phyloP scores from a whole-genome alignment of 2,888 invertebrate genomes.

The Xanthorhoe spadicearia region DNA sequence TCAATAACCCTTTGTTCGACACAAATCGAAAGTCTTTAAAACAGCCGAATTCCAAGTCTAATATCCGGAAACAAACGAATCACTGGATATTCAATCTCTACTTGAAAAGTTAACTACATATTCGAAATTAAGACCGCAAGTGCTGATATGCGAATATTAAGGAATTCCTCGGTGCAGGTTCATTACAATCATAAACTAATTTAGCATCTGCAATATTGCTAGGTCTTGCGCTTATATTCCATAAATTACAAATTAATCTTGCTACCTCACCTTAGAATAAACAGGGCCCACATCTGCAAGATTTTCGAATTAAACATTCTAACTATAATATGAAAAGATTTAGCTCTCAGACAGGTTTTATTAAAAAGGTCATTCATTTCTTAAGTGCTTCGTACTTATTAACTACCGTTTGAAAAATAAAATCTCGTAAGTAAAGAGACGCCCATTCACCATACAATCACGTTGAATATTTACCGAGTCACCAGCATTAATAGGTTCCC shows the following conservation, averaged over 20 bases:
- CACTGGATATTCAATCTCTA: neutral
- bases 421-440: slow-evolving; percentile 1
- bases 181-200: slow-evolving; percentile 25
- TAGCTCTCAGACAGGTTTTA: too few relatives aligned
- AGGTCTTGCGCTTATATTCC: neutral
- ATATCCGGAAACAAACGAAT: slow-evolving; percentile 23
- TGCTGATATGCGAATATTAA: slow-evolving; percentile 7
- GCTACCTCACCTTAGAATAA: neutral
- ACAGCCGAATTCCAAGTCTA: slow-evolving; percentile 15
- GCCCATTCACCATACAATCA: slow-evolving; percentile 30
- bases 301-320: neutral
- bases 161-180: slow-evolving; percentile 25
- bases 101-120: neutral
- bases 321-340: too few relatives aligned
- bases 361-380: neutral
- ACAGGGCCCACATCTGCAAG: neutral
- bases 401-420: slow-evolving; percentile 1
- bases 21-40: slow-evolving; percentile 33
- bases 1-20: slow-evolving; percentile 44
- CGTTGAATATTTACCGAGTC: slow-evolving; percentile 41
- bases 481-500: slow-evolving; percentile 41
- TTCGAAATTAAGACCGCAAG: slow-evolving; percentile 9
- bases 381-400: neutral
- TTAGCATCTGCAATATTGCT: slow-evolving; percentile 7
- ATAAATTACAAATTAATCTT: neutral